A percentile compares a stretch with the other conserved stretches of the same genome.
These are phyloP conservation scores for Coilia nasus DNA, from an alignment of 2,797 vertebrate genomes.

Conservation along the genomic window DNA sequence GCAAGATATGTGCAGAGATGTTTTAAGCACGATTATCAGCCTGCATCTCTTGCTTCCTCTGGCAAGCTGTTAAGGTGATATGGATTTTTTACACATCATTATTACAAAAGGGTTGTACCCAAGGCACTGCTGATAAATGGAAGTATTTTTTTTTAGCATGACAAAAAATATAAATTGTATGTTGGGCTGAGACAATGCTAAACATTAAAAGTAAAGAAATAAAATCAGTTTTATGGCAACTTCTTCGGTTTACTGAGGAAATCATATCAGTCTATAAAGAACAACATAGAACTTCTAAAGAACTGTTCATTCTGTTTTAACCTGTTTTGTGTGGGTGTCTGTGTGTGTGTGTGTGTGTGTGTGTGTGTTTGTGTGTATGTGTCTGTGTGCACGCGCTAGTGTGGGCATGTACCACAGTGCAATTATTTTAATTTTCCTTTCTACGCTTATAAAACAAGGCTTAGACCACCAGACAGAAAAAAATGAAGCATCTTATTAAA, in stretches of 20 bases:
- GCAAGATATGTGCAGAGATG: not conserved
- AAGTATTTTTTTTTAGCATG: not conserved
- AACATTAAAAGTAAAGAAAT: not conserved
- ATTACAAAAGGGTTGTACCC: not conserved
- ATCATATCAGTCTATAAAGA: too few species aligned
- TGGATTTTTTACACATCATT: constrained; percentile 17
- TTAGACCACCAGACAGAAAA: not conserved
- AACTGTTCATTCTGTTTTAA: too few species aligned
- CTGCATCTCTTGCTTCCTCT: not conserved
- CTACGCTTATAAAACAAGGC: not conserved
- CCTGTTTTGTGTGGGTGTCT: not conserved
- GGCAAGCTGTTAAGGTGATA: not conserved
- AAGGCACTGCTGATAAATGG: not conserved
- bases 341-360: not conserved
- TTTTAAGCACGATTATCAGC: not conserved
- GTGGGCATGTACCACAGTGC: not conserved
- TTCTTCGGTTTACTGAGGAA: too few species aligned
- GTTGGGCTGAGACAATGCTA: not conserved
- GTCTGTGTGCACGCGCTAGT: not conserved
- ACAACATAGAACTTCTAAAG: too few species aligned
- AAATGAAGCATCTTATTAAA: constrained; percentile 5
- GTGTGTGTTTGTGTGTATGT: not conserved
- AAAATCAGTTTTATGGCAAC: not conserved
- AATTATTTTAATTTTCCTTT: not conserved
- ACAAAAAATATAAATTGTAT: not conserved